Percentiles rank a stretch among this genome's conserved stretches.
phyloP scores from a whole-genome alignment of 2,888 invertebrate genomes.

The Neoascia interrupta region DNA sequence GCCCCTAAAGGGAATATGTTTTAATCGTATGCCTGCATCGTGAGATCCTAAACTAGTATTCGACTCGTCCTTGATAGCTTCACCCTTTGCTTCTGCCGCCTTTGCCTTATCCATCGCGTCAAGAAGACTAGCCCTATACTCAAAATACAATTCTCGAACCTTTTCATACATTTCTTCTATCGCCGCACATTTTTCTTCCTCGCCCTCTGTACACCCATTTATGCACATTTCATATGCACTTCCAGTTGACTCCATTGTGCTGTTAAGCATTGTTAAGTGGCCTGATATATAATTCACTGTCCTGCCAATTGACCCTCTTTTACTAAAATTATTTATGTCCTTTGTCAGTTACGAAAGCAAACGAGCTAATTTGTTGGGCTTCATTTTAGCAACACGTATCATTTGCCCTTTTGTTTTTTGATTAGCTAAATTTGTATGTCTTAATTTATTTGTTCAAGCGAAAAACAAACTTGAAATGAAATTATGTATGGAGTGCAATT shows the following conservation, averaged over 20 bases:
- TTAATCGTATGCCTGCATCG: too few species aligned
- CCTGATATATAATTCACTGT: neutral
- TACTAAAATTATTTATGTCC: neutral
- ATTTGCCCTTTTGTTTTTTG: too few species aligned
- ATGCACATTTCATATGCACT: too few species aligned
- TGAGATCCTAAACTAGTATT: too few species aligned
- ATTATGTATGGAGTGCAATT: too few species aligned
- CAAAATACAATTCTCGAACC: neutral
- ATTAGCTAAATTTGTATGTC: too few species aligned
- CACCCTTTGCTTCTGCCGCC: neutral
- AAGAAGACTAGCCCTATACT: neutral
- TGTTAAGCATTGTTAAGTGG: neutral
- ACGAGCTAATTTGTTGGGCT: neutral
- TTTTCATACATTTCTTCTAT: neutral
- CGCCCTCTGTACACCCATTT: too few species aligned
- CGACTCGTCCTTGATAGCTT: too few species aligned
- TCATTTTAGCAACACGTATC: too few species aligned
- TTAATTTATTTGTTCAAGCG: too few species aligned
- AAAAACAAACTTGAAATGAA: too few species aligned
- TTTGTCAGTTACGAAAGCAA: neutral
- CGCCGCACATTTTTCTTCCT: too few species aligned
- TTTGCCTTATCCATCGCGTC: neutral
- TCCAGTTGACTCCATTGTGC: neutral
- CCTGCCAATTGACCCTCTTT: neutral
- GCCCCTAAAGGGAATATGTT: neutral